Evolutionary conservation across 2,113 vertebrate genomes (phyloP).

Genomic region (Ptychochromis oligacanthus): DNA sequence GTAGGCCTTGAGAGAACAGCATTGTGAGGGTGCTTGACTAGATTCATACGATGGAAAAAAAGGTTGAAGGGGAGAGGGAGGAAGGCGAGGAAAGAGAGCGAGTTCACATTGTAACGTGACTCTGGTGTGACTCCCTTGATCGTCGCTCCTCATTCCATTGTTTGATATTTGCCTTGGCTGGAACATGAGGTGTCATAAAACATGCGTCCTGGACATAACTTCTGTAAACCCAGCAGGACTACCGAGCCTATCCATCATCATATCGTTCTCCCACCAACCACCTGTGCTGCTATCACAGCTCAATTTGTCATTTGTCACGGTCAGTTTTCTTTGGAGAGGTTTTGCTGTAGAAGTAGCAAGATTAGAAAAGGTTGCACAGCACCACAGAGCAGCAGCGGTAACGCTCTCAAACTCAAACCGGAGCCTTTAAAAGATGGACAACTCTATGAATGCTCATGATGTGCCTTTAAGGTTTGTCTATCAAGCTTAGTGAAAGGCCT

Average conservation of each 20-base stretch:
- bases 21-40: conserved; percentile 12
- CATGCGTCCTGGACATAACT: conserved; percentile 43
- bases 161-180: conserved; percentile 62
- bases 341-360: neutral
- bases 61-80: neutral
- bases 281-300: conserved; percentile 43
- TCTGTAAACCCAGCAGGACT: conserved; percentile 14
- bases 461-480: neutral
- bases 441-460: neutral
- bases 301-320: conserved; percentile 33
- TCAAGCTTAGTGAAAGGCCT: neutral
- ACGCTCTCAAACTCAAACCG: neutral
- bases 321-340: neutral
- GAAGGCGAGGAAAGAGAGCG: neutral
- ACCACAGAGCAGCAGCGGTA: neutral
- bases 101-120: conserved; percentile 24
- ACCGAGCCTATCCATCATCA: neutral
- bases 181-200: conserved; percentile 28
- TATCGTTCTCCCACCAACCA: neutral
- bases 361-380: neutral
- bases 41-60: conserved; percentile 40
- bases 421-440: neutral
- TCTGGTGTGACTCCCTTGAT: conserved; percentile 5
- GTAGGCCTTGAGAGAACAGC: neutral
- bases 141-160: conserved; percentile 40